Conservation (phyloP, 2,797 vertebrate genomes). For the Chelmon rostratus region DNA sequence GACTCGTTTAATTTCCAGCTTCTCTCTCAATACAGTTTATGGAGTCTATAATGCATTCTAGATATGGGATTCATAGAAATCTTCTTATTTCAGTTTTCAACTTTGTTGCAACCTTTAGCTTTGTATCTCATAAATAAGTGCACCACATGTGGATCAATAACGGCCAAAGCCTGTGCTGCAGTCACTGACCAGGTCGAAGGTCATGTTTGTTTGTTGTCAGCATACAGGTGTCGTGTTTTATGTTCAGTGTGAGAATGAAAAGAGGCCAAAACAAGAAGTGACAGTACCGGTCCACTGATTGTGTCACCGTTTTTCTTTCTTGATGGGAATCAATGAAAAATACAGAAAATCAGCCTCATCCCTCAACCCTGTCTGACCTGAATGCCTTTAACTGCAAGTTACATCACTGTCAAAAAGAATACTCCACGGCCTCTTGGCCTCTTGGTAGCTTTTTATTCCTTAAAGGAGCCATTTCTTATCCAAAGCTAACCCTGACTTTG, state of each 20-base stretch:
- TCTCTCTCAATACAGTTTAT: background rate
- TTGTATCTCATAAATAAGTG: background rate
- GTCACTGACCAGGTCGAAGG: slow-evolving; percentile 38
- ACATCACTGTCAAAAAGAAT: background rate
- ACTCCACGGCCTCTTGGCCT: background rate
- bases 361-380: too few species aligned
- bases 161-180: background rate
- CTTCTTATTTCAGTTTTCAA: background rate
- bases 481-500: slow-evolving; percentile 37
- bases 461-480: background rate
- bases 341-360: accelerated
- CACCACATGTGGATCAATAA: slow-evolving; percentile 4
- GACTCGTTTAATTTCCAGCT: background rate
- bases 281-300: background rate
- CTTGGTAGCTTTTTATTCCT: slow-evolving; percentile 5
- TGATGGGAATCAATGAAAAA: background rate
- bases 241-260: background rate
- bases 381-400: background rate
- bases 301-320: background rate
- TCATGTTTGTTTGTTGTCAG: slow-evolving; percentile 31
- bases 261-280: background rate
- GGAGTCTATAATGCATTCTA: background rate
- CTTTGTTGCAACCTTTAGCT: background rate
- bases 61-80: background rate
- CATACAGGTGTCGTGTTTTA: background rate